Percentiles rank a stretch among this genome's conserved stretches.
Conservation (phyloP, 2,888 invertebrate genomes). For the Pollenia griseotomentosa region DNA sequence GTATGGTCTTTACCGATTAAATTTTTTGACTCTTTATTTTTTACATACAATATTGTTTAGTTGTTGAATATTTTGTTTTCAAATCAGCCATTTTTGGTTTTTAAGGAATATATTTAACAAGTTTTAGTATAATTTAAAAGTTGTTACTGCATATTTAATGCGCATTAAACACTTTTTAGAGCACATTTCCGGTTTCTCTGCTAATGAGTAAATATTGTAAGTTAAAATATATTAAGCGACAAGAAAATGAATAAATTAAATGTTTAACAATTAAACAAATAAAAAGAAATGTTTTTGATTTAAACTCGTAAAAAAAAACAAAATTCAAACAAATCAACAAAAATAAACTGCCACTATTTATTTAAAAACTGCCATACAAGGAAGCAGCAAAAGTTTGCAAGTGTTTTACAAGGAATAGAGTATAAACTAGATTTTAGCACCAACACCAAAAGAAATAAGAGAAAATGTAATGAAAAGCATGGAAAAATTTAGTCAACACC, state of each 20-base stretch:
- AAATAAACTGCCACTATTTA: background rate
- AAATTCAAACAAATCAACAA: background rate
- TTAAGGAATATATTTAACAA: no score
- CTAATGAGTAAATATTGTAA: slow-evolving; percentile 39
- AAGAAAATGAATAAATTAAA: slow-evolving; percentile 43
- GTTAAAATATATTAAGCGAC: slow-evolving; percentile 24
- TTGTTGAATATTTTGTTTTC: no score
- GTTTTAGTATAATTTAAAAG: no score
- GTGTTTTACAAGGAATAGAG: background rate
- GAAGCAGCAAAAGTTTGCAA: slow-evolving; percentile 4
- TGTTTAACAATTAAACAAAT: slow-evolving; percentile 5
- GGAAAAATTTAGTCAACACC: slow-evolving; percentile 46
- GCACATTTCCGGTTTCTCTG: no score
- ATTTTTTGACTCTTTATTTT: no score
- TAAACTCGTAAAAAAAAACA: background rate
- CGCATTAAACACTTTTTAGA: no score
- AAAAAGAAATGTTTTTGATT: slow-evolving; percentile 11
- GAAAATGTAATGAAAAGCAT: background rate
- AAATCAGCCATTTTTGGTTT: no score
- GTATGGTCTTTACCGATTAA: no score
- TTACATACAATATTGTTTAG: no score
- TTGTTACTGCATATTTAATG: no score
- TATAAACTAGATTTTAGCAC: slow-evolving; percentile 8
- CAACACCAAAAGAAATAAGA: background rate
- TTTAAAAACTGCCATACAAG: background rate